phyloP scores from a whole-genome alignment of 2,797 vertebrate species.

The Synanceia verrucosa region DNA sequence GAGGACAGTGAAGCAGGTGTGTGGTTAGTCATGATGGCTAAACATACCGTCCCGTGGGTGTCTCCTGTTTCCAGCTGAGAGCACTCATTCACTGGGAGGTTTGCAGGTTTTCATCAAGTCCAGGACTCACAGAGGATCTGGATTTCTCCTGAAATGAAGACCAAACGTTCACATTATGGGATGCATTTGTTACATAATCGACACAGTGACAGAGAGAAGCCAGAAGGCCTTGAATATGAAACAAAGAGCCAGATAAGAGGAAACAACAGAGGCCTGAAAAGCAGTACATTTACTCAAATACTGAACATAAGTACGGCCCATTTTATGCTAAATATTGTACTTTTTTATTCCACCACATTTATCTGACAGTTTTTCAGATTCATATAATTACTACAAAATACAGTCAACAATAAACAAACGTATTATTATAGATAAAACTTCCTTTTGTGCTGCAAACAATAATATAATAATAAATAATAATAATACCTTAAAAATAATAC shows the following conservation, averaged over 20 bases:
- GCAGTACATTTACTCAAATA: neutral
- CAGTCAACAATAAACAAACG: too few relatives aligned
- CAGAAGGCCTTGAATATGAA: neutral
- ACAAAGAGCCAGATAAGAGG: neutral
- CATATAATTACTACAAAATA: too few relatives aligned
- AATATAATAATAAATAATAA: too few relatives aligned
- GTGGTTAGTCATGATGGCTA: constrained; percentile 51
- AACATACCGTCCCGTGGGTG: constrained; percentile 54
- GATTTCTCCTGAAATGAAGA: neutral
- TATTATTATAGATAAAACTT: too few relatives aligned
- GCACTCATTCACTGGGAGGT: constrained; percentile 22
- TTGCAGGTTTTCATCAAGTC: constrained; percentile 28
- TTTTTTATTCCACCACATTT: too few relatives aligned
- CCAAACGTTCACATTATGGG: neutral
- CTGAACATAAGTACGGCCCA: too few relatives aligned
- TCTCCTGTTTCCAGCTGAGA: constrained; percentile 48
- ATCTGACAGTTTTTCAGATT: too few relatives aligned
- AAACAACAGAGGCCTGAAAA: neutral
- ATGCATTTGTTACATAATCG: accelerated
- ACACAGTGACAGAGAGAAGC: neutral
- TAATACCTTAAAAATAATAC: too few relatives aligned
- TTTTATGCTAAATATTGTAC: too few relatives aligned
- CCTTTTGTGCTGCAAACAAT: too few relatives aligned
- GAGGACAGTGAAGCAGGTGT: constrained; percentile 42
- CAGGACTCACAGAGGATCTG: neutral